Conservation (phyloP, 2,797 vertebrate species). For the Pseudomugil tenellus region DNA sequence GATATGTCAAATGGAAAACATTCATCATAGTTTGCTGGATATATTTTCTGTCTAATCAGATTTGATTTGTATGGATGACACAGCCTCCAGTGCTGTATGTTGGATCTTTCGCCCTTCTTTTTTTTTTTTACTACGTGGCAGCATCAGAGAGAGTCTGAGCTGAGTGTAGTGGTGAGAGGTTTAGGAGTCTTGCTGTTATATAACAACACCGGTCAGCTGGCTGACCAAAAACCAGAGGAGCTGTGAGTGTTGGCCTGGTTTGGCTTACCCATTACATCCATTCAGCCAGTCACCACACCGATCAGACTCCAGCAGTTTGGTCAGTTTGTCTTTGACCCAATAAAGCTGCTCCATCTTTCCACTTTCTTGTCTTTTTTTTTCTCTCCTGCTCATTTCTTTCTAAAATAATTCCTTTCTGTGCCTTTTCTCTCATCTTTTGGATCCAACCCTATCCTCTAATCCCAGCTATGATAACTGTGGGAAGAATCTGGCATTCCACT, state of each 20-base stretch:
- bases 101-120: conserved; percentile 1
- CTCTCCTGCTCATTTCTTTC: conserved; percentile 51
- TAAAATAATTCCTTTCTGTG: conserved; percentile 31
- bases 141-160: conserved; percentile 34
- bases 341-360: conserved; percentile 3
- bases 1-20: not conserved
- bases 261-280: conserved; percentile 7
- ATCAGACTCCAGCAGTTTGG: conserved; percentile 8
- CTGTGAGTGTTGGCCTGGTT: conserved; percentile 30
- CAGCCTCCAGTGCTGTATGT: not conserved
- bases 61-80: not conserved
- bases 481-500: conserved; percentile 65
- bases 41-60: not conserved
- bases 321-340: conserved; percentile 38
- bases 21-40: not conserved
- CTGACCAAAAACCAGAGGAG: conserved; percentile 39
- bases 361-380: conserved; percentile 7
- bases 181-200: conserved; percentile 47
- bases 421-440: conserved; percentile 48
- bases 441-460: conserved; percentile 60
- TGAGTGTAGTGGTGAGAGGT: conserved; percentile 35
- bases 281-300: conserved; percentile 11
- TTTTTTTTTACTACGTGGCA: conserved; percentile 51
- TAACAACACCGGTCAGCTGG: conserved; percentile 36
- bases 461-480: conserved; percentile 72